These are phyloP conservation scores for Ernsta delagoae DNA, from an alignment of 2,888 invertebrate genomes.

Conservation along the genomic window DNA sequence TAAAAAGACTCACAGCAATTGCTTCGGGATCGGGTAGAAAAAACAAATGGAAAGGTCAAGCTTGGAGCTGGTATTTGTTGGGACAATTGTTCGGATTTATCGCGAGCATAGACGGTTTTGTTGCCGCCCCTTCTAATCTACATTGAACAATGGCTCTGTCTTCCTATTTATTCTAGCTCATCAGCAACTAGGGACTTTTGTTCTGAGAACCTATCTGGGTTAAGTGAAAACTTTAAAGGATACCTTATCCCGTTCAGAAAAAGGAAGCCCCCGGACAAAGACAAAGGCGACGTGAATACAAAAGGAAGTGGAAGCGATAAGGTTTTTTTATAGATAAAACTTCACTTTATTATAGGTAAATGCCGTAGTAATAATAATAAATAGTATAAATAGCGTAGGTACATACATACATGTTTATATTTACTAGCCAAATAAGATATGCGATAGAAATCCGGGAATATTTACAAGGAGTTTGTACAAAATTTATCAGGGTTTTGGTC, in stretches of 20 bases:
- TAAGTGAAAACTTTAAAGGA: slow-evolving; percentile 32
- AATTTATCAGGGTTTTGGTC: too few relatives aligned
- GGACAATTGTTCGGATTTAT: slow-evolving; percentile 48
- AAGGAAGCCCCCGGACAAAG: slow-evolving; percentile 3
- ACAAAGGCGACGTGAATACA: slow-evolving; percentile 10
- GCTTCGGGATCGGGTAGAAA: slow-evolving; percentile 38
- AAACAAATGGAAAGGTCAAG: slow-evolving; percentile 46
- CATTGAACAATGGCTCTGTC: slow-evolving; percentile 42
- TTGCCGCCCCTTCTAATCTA: slow-evolving; percentile 45
- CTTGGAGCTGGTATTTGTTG: slow-evolving; percentile 45
- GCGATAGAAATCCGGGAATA: too few relatives aligned
- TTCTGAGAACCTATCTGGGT: slow-evolving; percentile 31
- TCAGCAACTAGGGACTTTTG: slow-evolving; percentile 34
- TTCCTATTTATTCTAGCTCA: slow-evolving; percentile 36
- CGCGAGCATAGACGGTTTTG: slow-evolving; percentile 44
- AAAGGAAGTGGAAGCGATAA: background rate
- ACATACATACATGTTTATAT: too few relatives aligned
- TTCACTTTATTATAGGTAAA: background rate
- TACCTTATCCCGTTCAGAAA: slow-evolving; percentile 10
- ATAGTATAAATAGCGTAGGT: too few relatives aligned
- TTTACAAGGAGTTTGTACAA: too few relatives aligned
- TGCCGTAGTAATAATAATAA: too few relatives aligned
- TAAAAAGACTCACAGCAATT: slow-evolving; percentile 38
- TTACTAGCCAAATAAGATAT: too few relatives aligned
- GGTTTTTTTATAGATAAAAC: slow-evolving; percentile 3